Base-by-base conservation (phyloP, 2,113 vertebrate genomes). In the Megaptera novaeangliae region DNA sequence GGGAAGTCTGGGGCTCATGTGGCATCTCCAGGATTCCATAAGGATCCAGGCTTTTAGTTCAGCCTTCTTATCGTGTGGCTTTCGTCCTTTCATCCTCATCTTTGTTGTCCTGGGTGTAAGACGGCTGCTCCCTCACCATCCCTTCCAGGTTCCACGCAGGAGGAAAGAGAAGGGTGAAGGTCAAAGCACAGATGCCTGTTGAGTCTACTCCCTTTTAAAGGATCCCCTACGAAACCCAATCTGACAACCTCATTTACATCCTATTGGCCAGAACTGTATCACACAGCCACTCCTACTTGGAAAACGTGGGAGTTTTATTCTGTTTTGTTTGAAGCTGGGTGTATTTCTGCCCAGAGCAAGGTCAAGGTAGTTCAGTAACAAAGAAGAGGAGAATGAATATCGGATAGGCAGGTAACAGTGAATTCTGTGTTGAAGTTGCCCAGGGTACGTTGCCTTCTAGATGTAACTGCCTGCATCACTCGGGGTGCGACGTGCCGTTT, bases 21-120 rank as follows among this genome's bases (percentile, higher is more conserved):
- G 29, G 36, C 5, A 2, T n/a, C 46, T 46, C 49, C 12, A 6
- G 3, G 29, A 13, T 74, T 29, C 18, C 5, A 0, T 1, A 13
- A 34, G 39, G 18, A 74, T 57, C 49, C 29, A 9, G 83, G 2
- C 17, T 85, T 59, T 36, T 7, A 4, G 52, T 88, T 20, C 36
- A 18, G 13, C 64, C 44, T 5, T 69, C 49, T 86, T 20, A 34
- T 21, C 59, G 0, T 5, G 21, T 18, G n/a, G 34, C 44, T 57
- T 21, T 25, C 8, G 0, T 49, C 12, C 39, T 63, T 75, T 36
- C 27, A 4, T 12, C 11, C 17, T 69, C 6, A 7, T 6, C 6
- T 64, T 6, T 10, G 17, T n/a, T 36, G 64, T 29, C 63, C 18
- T 6, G 0, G 11, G 17, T 46, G 9, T 9, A 18, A 27, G 27